Evolutionary conservation across 2,888 invertebrate genomes (phyloP), one percentile per base, ranked within the genome.

Genomic region (Anthrax anthrax): DNA sequence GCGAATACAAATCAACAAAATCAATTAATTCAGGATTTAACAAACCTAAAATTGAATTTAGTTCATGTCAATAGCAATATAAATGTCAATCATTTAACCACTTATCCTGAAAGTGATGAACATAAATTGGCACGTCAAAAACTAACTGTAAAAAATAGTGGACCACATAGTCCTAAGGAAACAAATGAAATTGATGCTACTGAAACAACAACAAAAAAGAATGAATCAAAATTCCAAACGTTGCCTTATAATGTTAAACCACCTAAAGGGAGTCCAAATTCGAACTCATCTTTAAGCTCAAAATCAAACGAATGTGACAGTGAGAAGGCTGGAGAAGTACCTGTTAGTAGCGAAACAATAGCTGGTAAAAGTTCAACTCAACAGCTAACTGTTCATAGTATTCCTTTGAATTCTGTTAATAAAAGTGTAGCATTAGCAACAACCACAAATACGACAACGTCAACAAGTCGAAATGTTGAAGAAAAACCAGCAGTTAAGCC

Each of bases 141-240:
- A 54, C 52, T 66, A 32, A 57, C 60, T 18, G 48, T 37, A 39
- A 49, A 46, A 17, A 18, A 29, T n/a, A 34, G 43, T 9, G 40
- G 40, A 14, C 38, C 38, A 23, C 44, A 45, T 18, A 45, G 44
- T 38, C 45, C 42, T 13, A 44, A 48, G 27, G 48, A 44, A 16
- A 32, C 32, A 12, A 9, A 8, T 32, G 45, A 45, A 1, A 17
- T 39, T 19, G 43, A 43, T 10, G 36, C 16, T 36, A 39, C 47
- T 27, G 55, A 17, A 47, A 36, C 53, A 36, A 32, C 43, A 59
- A 56, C 57, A 54, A 85, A 81, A 59, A 89, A 89, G 65, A 83
- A 82, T 47, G 89, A 91, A 67, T 88, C 84, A 38, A 94, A 88
- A 70, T 91, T 87, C 72, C 90, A 91, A 72, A 89, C 89, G 27